A percentile compares a stretch with the other conserved stretches of the same genome.
Conservation (phyloP, 2,113 vertebrate species). For the Anoura caudifer region DNA sequence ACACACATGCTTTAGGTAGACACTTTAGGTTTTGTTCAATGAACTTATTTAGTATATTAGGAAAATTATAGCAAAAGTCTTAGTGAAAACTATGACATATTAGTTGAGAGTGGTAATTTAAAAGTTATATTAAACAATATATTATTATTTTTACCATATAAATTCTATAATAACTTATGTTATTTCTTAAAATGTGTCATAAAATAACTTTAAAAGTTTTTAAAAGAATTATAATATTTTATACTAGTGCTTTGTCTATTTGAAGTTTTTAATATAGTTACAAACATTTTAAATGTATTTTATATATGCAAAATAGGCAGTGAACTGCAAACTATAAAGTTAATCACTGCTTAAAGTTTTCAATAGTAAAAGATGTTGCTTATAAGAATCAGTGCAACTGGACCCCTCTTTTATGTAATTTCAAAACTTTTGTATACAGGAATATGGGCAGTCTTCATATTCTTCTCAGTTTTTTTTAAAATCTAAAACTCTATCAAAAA, state of each 20-base stretch:
- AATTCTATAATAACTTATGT: not conserved
- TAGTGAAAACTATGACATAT: not conserved
- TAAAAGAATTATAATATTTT: not conserved
- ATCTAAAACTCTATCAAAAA: not conserved
- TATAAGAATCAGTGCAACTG: not conserved
- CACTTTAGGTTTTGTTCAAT: not conserved
- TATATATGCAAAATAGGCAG: not conserved
- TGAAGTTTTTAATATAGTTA: not conserved
- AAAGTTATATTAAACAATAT: not conserved
- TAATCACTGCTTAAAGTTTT: not conserved
- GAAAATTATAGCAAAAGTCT: not conserved
- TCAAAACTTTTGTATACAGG: not conserved
- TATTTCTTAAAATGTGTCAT: not conserved
- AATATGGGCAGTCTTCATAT: not conserved
- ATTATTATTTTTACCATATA: conserved; percentile 12
- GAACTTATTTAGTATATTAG: not conserved
- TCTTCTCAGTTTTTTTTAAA: not conserved
- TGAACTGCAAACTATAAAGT: not conserved
- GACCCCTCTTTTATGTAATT: not conserved
- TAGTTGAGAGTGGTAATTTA: not conserved
- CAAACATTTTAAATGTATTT: not conserved
- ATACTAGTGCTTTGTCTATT: not conserved
- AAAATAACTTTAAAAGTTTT: not conserved
- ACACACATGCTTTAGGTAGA: not conserved
- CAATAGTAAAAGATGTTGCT: not conserved